phyloP scores from a whole-genome alignment of 2,888 invertebrate species.

The Tricholauxania praeusta region DNA sequence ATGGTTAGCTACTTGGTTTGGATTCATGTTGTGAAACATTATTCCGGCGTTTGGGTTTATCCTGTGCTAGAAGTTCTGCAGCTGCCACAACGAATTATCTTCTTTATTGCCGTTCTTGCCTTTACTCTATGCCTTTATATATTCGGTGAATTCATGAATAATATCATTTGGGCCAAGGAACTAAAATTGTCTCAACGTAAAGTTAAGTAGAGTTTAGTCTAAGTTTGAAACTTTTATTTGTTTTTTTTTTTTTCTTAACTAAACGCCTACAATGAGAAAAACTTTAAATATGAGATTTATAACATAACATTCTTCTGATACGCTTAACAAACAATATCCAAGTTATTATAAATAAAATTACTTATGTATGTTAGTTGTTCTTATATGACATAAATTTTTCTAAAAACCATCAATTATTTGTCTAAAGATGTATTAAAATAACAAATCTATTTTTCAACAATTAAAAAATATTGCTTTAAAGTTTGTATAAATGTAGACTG shows the following conservation, averaged over 20 bases:
- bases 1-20: conserved; percentile 81
- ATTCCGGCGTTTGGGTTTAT: conserved; percentile 90
- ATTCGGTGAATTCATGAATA: conserved; percentile 80
- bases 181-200: conserved; percentile 69
- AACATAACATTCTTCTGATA: conserved; percentile 47
- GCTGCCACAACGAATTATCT: conserved; percentile 78
- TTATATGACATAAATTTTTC: conserved; percentile 10
- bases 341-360: not conserved
- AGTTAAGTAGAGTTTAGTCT: conserved; percentile 55
- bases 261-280: too few relatives aligned
- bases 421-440: conserved; percentile 12
- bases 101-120: conserved; percentile 76
- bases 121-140: conserved; percentile 76
- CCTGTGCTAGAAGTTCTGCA: conserved; percentile 86
- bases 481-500: conserved; percentile 1
- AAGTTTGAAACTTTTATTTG: too few relatives aligned
- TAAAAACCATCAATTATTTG: conserved; percentile 22
- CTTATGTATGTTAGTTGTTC: conserved; percentile 13
- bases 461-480: conserved; percentile 3
- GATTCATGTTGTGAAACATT: conserved; percentile 81
- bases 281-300: conserved; percentile 14
- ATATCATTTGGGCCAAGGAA: conserved; percentile 79
- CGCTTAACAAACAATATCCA: conserved; percentile 40
- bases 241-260: too few relatives aligned
- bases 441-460: conserved; percentile 2